Evolutionary conservation across 2,797 vertebrate genomes (phyloP).

Genomic region (Pampus argenteus): DNA sequence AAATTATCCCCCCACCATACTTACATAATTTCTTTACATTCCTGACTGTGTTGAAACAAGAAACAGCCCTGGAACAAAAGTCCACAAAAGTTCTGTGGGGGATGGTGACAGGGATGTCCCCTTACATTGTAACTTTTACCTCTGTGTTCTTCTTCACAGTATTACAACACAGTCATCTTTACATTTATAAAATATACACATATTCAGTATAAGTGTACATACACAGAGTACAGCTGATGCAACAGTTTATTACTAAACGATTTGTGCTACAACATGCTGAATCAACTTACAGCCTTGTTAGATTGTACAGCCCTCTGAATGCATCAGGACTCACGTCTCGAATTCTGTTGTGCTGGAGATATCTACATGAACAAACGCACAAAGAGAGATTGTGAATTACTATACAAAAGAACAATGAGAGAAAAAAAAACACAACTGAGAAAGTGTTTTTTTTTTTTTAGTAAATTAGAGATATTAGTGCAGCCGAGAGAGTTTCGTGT

Average conservation of each 20-base stretch:
- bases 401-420: not conserved
- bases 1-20: too few relatives aligned
- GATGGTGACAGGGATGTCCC: too few relatives aligned
- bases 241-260: not conserved
- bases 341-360: conserved; percentile 94
- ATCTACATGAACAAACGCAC: conserved; percentile 78
- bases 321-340: conserved; percentile 86
- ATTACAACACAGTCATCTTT: too few relatives aligned
- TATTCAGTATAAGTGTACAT: not conserved
- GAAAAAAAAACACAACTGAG: not conserved
- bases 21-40: too few relatives aligned
- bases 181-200: too few relatives aligned
- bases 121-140: too few relatives aligned
- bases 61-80: too few relatives aligned
- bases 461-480: not conserved
- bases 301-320: conserved; percentile 91
- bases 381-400: not conserved
- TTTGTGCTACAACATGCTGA: not conserved
- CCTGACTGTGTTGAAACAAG: too few relatives aligned
- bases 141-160: too few relatives aligned
- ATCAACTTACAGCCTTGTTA: conserved; percentile 93
- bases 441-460: too few relatives aligned
- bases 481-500: not conserved
- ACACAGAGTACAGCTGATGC: not conserved
- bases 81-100: too few relatives aligned